These are phyloP conservation scores for Gobiocypris rarus DNA, from an alignment of 2,113 vertebrate genomes.

Conservation along the genomic window DNA sequence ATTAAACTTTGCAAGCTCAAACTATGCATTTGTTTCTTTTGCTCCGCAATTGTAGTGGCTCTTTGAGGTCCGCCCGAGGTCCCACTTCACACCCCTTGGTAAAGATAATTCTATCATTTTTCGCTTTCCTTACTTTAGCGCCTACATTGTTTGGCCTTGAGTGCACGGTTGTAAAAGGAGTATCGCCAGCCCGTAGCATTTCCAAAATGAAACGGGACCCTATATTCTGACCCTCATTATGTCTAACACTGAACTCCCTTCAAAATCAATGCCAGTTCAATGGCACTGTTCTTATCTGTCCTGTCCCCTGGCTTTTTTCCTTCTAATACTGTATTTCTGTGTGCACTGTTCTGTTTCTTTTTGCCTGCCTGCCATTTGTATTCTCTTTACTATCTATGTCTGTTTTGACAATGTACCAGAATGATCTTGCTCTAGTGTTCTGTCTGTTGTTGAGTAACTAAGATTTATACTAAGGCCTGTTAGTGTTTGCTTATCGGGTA, in stretches of 20 bases:
- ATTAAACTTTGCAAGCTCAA: constrained; percentile 19
- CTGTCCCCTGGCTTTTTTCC: constrained; percentile 3
- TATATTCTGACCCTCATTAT: constrained; percentile 61
- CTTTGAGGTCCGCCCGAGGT: constrained; percentile 41
- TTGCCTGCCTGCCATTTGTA: constrained; percentile 42
- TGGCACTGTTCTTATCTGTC: constrained; percentile 52
- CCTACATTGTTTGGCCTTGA: constrained; percentile 43
- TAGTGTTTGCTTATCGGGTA: constrained; percentile 46
- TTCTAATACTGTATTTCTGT: constrained; percentile 10
- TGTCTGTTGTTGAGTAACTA: constrained; percentile 39
- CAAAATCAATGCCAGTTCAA: constrained; percentile 59
- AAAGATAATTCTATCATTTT: constrained; percentile 54
- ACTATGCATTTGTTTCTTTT: constrained; percentile 45
- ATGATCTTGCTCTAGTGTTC: background rate
- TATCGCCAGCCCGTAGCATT: constrained; percentile 48
- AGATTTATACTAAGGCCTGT: constrained; percentile 15
- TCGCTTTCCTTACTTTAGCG: constrained; percentile 47
- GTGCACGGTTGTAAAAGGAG: constrained; percentile 40
- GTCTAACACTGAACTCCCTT: constrained; percentile 58
- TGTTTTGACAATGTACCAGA: background rate
- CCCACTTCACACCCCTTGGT: constrained; percentile 56
- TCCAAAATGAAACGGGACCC: constrained; percentile 55
- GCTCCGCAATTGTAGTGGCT: constrained; percentile 48
- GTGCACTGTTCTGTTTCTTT: constrained; percentile 45
- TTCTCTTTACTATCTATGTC: constrained; percentile 25